Conservation (phyloP, 1,140 invertebrate genomes). For the Onthophagus taurus region DNA sequence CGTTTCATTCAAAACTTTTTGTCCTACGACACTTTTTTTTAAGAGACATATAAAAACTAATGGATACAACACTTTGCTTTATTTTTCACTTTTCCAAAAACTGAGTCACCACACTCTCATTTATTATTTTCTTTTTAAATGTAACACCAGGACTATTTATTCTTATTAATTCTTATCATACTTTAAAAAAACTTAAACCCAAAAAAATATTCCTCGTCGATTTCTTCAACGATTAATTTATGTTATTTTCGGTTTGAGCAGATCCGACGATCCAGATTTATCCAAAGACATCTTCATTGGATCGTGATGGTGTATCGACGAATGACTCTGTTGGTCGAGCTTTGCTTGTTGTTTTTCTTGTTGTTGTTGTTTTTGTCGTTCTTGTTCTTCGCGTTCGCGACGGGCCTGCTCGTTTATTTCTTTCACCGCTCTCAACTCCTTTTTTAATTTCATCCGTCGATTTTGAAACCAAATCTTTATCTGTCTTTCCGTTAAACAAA, state of each 20-base stretch:
- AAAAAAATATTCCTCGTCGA: no score
- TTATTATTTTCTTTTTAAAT: no score
- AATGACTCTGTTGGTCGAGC: constrained; percentile 39
- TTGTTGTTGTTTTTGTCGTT: constrained; percentile 82
- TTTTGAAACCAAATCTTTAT: constrained; percentile 99
- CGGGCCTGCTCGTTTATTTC: constrained; percentile 91
- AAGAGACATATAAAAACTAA: no score
- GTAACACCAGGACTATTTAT: no score
- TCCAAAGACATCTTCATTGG: constrained; percentile 42
- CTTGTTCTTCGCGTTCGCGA: constrained; percentile 81
- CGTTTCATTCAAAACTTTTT: no score
- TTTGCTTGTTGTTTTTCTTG: constrained; percentile 73
- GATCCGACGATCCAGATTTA: constrained; percentile 31
- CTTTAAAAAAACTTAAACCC: no score
- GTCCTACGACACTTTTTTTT: no score
- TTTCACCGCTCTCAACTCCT: constrained; percentile 84
- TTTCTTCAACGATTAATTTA: no score
- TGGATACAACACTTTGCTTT: no score
- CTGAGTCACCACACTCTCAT: no score
- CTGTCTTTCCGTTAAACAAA: constrained; percentile 92
- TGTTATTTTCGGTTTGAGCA: constrained; percentile 37
- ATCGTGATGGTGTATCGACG: constrained; percentile 48
- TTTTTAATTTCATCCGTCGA: constrained; percentile 96
- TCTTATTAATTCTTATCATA: no score
- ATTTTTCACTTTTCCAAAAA: no score